Conservation (phyloP, 2,113 vertebrate genomes). For the Hymenochirus boettgeri region DNA sequence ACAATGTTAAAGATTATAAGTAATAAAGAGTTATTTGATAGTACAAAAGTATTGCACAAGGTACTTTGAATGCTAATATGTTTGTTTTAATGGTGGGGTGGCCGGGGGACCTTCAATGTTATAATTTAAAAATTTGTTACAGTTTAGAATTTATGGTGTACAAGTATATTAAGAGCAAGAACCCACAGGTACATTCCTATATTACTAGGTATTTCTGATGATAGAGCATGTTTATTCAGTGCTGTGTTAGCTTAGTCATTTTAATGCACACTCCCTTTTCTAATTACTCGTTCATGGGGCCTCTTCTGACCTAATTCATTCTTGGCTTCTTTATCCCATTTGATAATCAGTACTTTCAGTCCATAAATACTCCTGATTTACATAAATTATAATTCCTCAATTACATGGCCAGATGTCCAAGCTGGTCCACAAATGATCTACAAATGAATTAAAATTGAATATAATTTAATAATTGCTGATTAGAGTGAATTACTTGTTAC, state of each 20-base stretch:
- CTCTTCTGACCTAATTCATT: conserved; percentile 20
- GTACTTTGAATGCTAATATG: too few relatives aligned
- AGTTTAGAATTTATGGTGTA: too few relatives aligned
- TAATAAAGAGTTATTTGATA: too few relatives aligned
- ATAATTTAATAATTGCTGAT: conserved; percentile 92
- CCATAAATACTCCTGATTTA: conserved; percentile 83
- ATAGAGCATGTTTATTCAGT: not conserved
- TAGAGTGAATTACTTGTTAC: conserved; percentile 80
- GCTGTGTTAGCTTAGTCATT: not conserved
- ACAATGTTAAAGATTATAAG: too few relatives aligned
- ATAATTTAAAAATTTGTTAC: too few relatives aligned
- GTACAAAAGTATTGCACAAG: too few relatives aligned
- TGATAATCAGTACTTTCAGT: conserved; percentile 41
- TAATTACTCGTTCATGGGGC: not conserved
- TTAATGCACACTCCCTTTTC: not conserved
- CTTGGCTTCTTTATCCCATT: conserved; percentile 7
- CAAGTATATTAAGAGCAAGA: too few relatives aligned
- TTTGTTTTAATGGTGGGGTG: too few relatives aligned
- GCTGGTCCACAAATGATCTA: conserved; percentile 80
- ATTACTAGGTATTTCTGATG: too few relatives aligned
- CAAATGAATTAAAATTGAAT: conserved; percentile 79
- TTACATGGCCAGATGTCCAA: conserved; percentile 94
- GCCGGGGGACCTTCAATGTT: too few relatives aligned
- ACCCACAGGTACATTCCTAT: too few relatives aligned
- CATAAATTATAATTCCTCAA: conserved; percentile 87